Conservation (phyloP, 37 sponge, comb jelly and placozoan genomes). For the Haliclona indistincta region DNA sequence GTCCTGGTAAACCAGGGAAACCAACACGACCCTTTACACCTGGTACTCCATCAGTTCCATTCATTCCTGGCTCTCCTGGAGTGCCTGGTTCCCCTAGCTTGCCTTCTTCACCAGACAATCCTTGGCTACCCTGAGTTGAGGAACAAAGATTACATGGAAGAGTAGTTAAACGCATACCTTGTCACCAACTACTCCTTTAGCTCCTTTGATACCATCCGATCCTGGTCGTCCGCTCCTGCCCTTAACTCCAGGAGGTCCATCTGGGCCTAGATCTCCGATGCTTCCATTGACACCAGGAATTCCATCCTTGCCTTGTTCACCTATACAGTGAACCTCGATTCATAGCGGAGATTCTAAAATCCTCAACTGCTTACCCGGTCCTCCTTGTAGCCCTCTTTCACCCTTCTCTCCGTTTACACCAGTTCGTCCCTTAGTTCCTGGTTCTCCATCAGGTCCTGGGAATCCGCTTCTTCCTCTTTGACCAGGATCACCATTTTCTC, state of each 20-base stretch:
- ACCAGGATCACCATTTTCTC: background rate
- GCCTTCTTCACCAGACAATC: too few relatives aligned
- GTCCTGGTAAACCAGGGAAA: background rate
- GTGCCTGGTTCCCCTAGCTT: too few relatives aligned
- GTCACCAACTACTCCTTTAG: too few relatives aligned
- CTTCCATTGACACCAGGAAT: background rate
- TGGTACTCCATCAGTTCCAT: slow-evolving; percentile 18
- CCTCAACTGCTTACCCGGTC: too few relatives aligned
- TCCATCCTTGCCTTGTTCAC: too few relatives aligned
- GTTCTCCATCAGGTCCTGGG: slow-evolving; percentile 10
- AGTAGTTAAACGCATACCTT: too few relatives aligned
- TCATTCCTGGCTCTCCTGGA: slow-evolving; percentile 11
- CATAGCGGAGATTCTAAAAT: too few relatives aligned
- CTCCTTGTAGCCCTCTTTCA: background rate
- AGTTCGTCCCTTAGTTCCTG: background rate
- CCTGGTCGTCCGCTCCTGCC: too few relatives aligned
- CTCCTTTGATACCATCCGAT: too few relatives aligned
- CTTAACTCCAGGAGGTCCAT: slow-evolving; percentile 2
- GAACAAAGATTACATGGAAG: background rate
- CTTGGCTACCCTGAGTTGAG: background rate
- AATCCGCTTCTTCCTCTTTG: slow-evolving; percentile 1
- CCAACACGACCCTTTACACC: slow-evolving; percentile 2
- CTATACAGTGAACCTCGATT: too few relatives aligned
- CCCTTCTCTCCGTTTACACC: slow-evolving; percentile 2
- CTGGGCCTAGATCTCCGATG: background rate